Conservation (phyloP, 2,113 vertebrate species). For the Pelmatolapia mariae region DNA sequence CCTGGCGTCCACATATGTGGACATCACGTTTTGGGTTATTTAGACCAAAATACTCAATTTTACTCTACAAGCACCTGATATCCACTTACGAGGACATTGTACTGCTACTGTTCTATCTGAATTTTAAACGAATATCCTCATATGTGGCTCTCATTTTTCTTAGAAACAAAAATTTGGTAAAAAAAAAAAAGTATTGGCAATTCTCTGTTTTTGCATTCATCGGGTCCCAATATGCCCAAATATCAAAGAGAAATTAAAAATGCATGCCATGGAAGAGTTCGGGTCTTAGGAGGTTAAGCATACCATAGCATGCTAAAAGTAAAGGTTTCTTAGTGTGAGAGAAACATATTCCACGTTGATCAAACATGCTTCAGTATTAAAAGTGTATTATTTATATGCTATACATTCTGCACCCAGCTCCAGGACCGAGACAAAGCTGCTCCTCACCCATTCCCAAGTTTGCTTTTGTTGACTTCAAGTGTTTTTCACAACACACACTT, state of each 20-base stretch:
- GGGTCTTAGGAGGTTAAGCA: not conserved
- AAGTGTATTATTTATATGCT: not conserved
- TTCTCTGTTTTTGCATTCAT: not conserved
- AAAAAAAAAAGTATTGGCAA: not conserved
- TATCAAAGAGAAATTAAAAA: not conserved
- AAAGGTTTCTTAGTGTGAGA: slow-evolving; percentile 1
- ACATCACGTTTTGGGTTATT: not conserved
- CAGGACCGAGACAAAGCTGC: not conserved
- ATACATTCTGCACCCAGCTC: not conserved
- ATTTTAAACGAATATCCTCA: not conserved
- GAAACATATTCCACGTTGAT: not conserved
- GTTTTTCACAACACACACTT: not conserved
- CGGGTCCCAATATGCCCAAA: rapidly evolving
- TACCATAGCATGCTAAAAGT: not conserved
- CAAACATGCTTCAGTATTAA: not conserved
- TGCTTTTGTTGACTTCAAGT: not conserved
- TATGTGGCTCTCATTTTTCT: not conserved
- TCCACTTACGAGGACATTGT: rapidly evolving
- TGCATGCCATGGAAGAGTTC: not conserved
- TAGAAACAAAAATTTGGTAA: not conserved
- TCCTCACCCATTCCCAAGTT: not conserved
- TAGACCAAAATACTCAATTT: not conserved
- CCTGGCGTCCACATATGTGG: not conserved
- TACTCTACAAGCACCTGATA: rapidly evolving
- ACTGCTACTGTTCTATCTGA: rapidly evolving